Evolutionary conservation across 2,113 vertebrate species (phyloP).

Genomic region (Nematolebias whitei): DNA sequence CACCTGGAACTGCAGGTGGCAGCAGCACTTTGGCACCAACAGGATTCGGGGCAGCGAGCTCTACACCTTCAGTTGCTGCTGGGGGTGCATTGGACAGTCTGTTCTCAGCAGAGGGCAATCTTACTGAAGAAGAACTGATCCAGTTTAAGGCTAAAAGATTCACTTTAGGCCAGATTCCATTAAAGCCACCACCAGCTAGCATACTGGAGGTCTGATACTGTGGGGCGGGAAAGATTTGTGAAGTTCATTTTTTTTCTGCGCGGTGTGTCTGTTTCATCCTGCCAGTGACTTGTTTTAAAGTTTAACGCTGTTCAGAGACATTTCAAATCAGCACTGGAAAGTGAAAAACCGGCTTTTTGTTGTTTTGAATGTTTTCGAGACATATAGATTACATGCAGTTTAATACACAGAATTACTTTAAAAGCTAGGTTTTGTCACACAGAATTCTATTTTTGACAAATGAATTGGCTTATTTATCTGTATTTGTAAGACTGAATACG

Average conservation of each 20-base stretch:
- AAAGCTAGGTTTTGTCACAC: not conserved
- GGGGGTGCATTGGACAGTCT: slow-evolving; percentile 57
- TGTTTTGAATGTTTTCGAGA: not conserved
- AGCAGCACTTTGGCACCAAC: slow-evolving; percentile 39
- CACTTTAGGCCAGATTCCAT: slow-evolving; percentile 85
- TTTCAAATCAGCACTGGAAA: not conserved
- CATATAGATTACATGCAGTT: not conserved
- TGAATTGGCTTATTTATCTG: not conserved
- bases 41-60: slow-evolving; percentile 26
- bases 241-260: not conserved
- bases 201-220: slow-evolving; percentile 74
- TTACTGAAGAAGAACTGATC: slow-evolving; percentile 85
- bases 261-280: not conserved
- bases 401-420: not conserved
- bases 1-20: slow-evolving; percentile 23
- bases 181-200: slow-evolving; percentile 83
- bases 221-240: not conserved
- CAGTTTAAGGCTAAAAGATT: slow-evolving; percentile 87
- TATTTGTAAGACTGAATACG: not conserved
- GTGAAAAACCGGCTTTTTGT: not conserved
- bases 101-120: slow-evolving; percentile 82
- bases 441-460: slow-evolving; percentile 1
- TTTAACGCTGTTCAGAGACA: not conserved
- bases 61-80: slow-evolving; percentile 19
- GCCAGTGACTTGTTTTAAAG: not conserved